Conservation (phyloP, 2,888 invertebrate genomes). For the Nomada ferruginata region DNA sequence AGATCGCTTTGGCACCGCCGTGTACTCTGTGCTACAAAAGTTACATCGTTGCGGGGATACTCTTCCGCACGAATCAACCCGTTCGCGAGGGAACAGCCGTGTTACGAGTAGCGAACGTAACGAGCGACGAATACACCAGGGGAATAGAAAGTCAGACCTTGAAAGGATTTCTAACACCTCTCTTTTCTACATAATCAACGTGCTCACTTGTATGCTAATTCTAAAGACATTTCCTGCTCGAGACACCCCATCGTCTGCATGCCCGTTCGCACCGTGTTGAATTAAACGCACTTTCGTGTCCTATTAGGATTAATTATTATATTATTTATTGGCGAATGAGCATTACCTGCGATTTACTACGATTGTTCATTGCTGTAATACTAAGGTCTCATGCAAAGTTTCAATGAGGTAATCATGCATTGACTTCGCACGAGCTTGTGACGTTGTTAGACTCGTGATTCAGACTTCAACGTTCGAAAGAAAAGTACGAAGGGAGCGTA, state of each 20-base stretch:
- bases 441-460: background rate
- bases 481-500: background rate
- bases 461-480: background rate
- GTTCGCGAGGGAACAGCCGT: constrained; percentile 17
- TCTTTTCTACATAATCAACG: constrained; percentile 32
- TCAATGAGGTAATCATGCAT: background rate
- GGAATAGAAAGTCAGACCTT: constrained; percentile 67
- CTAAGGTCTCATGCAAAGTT: background rate
- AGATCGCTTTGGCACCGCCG: background rate
- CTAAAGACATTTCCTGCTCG: constrained; percentile 18
- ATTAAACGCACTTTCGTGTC: background rate
- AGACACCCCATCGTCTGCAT: background rate
- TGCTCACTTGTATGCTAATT: constrained; percentile 57
- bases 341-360: background rate
- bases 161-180: constrained; percentile 57
- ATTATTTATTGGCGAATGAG: background rate
- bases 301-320: background rate
- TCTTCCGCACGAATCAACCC: constrained; percentile 30
- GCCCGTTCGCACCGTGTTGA: background rate
- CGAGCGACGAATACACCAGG: constrained; percentile 58
- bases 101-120: constrained; percentile 31
- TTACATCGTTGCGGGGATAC: background rate
- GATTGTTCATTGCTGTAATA: no score
- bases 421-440: constrained; percentile 1
- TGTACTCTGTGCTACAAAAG: background rate